A percentile compares a stretch with the other conserved stretches of the same genome.
Conservation (phyloP, 1,140 invertebrate genomes). For the Drosophila setifemur region DNA sequence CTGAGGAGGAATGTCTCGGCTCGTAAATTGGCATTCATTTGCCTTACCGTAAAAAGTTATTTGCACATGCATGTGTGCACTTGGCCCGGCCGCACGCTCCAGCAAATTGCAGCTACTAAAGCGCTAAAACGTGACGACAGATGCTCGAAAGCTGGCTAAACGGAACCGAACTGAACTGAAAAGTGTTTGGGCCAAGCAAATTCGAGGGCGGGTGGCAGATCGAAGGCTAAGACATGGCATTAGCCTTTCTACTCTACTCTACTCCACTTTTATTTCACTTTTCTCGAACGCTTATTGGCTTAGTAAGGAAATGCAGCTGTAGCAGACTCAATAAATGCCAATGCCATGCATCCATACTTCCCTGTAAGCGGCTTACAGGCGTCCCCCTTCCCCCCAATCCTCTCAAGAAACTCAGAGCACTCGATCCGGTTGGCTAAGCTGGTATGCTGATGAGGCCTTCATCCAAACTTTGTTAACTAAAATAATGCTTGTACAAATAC, state of each 20-base stretch:
- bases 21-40: constrained; percentile 79
- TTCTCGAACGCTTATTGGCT: constrained; percentile 74
- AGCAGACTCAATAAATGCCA: constrained; percentile 71
- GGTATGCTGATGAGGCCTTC: constrained; percentile 24
- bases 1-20: constrained; percentile 22
- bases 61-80: constrained; percentile 74
- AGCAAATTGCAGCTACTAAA: constrained; percentile 75
- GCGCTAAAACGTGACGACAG: constrained; percentile 78
- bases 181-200: constrained; percentile 35
- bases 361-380: constrained; percentile 56
- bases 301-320: constrained; percentile 64
- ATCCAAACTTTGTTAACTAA: constrained; percentile 31
- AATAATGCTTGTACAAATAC: background rate
- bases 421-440: constrained; percentile 16
- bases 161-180: background rate
- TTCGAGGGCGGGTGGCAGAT: constrained; percentile 34
- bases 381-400: background rate
- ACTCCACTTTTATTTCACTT: constrained; percentile 51
- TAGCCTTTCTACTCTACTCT: too few relatives aligned
- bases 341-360: constrained; percentile 26
- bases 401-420: background rate
- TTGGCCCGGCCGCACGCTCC: constrained; percentile 58
- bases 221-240: constrained; percentile 39
- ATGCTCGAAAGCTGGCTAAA: constrained; percentile 11
- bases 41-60: constrained; percentile 78